Base-by-base conservation (phyloP, 2,888 invertebrate genomes). In the Patella caerulea region DNA sequence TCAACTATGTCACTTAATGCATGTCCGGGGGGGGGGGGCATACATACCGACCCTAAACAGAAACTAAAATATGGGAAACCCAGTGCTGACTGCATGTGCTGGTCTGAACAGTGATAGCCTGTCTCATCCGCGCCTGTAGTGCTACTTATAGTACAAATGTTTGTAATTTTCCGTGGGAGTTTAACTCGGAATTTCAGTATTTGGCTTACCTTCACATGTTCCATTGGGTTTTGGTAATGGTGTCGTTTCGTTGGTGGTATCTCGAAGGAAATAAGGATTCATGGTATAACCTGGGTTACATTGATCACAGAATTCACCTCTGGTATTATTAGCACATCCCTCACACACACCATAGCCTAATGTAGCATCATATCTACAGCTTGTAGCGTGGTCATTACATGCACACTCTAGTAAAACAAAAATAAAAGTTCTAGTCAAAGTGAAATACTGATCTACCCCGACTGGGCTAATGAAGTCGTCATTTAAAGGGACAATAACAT, bases 341-440 rank as follows among this genome's bases (percentile, higher is more conserved):
- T 80, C 77, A 78, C 86, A 86, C 15, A 83, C 78, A 1, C 83
- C 84, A 34, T 81, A 78, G 7, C 80, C 81, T 54, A 81, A 81
- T 7, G 56, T 69, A 34, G 12, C 75, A 65, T 84, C 80, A 56
- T 81, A 86, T 19, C 72, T 70, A 75, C 86, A 86, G 1, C 81
- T 77, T 2, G 54, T 70, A 2, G 85, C 80, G 34, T 82, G 81
- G 24, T 70, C 81, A 71, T 83, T 85, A 76, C 86, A 86, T 59
- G 75, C 76, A 77, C 86, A 86, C 14, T 76, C 86, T 86, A 78
- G 7, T 78, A 29, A 72, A 45, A 45, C 45, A 45, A 1, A 45
- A 45, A 45, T 3, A 56, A 45, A 65, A 17, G 24, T 15, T 34
- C 3, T 7, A 19, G n/a, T n/a, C 11, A 56, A 24, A n/a, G 65